Base-by-base conservation (phyloP, 1,140 invertebrate genomes). In the Tetramorium alpestre region DNA sequence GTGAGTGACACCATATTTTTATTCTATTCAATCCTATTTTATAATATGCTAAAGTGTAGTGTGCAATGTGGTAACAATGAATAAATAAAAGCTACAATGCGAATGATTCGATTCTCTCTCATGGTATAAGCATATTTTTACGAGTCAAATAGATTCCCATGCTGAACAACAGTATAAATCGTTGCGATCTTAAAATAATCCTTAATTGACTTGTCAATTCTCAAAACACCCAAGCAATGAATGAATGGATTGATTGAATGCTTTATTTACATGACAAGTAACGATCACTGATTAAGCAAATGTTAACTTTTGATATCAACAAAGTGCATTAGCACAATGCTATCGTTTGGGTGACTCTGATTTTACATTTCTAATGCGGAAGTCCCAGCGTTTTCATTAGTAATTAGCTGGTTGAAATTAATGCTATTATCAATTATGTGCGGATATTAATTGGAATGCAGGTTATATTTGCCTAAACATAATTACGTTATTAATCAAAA, bases 361-460 rank as follows among this genome's bases (percentile, higher is more conserved):
- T 72, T 60, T 60, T 13, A 73, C 22, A 56, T 58, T 73, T 73
- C 54, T 73, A 73, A 72, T 22, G 13, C 25, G 16, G 1, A 82
- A 58, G 22, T 0, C 1, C 8, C 41, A n/a, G 13, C 4, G 5
- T 41, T 28, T 44, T 25, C 18, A 44, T 81, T 70, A 33, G 5
- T 73, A 58, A 82, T 82, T 73, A 73, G 41, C 28, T 38, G 1
- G 51, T 22, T 51, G 1, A 41, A 54, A 54, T 70, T 44, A 58
- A 47, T 72, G 11, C 0, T 73, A 58, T 58, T 72, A 44, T 56
- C 49, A 67, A 80, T 67, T 82, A 3, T 22, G 11, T 54, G 11
- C 7, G n/a, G 7, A 80, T 62, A 47, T 80, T 44, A 82, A 82
- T 72, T 82, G 4, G n/a, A 72, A 82, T 56, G 33, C 51, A 81